Conservation (phyloP, 2,797 vertebrate species). For the Hemitrygon akajei region DNA sequence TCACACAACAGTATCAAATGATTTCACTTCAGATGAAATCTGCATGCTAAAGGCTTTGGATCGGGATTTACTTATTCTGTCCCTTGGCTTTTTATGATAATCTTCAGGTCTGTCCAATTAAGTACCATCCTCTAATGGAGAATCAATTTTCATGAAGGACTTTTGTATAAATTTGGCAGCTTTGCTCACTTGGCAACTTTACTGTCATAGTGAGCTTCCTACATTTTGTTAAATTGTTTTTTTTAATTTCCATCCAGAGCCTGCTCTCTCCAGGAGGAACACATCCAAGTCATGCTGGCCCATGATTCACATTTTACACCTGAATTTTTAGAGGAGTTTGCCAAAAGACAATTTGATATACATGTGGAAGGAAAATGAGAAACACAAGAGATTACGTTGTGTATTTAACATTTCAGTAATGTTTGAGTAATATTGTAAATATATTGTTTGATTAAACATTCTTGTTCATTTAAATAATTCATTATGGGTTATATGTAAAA, state of each 20-base stretch:
- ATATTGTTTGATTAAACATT: too few relatives aligned
- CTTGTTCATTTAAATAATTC: too few relatives aligned
- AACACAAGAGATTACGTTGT: too few relatives aligned
- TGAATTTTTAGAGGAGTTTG: neutral
- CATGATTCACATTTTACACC: neutral
- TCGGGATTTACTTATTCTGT: neutral
- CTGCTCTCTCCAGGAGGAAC: neutral
- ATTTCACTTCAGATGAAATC: neutral
- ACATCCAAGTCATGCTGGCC: neutral
- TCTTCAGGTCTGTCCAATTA: neutral
- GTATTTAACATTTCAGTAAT: too few relatives aligned
- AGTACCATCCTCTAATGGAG: neutral
- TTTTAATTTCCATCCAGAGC: neutral
- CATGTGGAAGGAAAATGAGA: neutral
- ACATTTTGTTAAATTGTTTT: constrained; percentile 14
- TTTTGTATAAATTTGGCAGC: neutral
- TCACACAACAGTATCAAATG: neutral
- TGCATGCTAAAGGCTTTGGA: neutral
- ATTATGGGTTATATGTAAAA: too few relatives aligned
- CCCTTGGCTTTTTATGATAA: neutral
- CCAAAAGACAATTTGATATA: neutral
- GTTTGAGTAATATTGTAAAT: too few relatives aligned
- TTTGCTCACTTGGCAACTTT: neutral
- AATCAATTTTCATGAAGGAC: neutral
- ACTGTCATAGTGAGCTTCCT: neutral